Evolutionary conservation across 1,140 invertebrate species (phyloP).

Genomic region (Pogonomyrmex californicus): DNA sequence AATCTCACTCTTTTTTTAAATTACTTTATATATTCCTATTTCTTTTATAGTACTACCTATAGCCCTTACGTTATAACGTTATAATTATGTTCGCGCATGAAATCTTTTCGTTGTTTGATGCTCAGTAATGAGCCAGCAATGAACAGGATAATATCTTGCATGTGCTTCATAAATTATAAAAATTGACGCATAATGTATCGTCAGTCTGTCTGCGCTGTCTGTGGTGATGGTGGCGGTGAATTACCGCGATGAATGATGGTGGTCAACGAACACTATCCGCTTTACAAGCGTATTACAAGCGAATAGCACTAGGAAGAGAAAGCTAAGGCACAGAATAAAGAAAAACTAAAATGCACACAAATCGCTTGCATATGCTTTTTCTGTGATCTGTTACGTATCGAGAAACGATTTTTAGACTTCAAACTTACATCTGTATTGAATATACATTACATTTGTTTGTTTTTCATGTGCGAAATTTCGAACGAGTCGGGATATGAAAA

Average conservation of each 20-base stretch:
- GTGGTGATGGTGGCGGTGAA: constrained; percentile 79
- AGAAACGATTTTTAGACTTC: background rate
- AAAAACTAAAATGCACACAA: constrained; percentile 8
- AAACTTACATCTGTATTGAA: background rate
- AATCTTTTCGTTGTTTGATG: constrained; percentile 4
- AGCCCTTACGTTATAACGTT: constrained; percentile 1
- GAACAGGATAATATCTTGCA: constrained; percentile 63
- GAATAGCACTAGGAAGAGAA: background rate
- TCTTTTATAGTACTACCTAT: background rate
- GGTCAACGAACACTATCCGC: constrained; percentile 27
- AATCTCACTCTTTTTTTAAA: background rate
- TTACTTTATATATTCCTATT: background rate
- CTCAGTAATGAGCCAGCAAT: background rate
- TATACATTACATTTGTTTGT: background rate
- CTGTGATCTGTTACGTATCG: constrained; percentile 7
- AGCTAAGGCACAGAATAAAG: constrained; percentile 7
- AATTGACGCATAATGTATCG: constrained; percentile 64
- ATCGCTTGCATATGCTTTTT: constrained; percentile 39
- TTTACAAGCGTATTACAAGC: constrained; percentile 5
- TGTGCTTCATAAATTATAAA: constrained; percentile 68
- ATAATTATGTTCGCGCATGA: constrained; percentile 7
- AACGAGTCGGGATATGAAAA: background rate
- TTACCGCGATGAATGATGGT: constrained; percentile 70
- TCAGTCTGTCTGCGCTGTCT: constrained; percentile 74
- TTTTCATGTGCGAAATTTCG: background rate